These are phyloP conservation scores for Ceratotherium simum DNA, from an alignment of 2,113 vertebrate genomes.

Conservation along the genomic window DNA sequence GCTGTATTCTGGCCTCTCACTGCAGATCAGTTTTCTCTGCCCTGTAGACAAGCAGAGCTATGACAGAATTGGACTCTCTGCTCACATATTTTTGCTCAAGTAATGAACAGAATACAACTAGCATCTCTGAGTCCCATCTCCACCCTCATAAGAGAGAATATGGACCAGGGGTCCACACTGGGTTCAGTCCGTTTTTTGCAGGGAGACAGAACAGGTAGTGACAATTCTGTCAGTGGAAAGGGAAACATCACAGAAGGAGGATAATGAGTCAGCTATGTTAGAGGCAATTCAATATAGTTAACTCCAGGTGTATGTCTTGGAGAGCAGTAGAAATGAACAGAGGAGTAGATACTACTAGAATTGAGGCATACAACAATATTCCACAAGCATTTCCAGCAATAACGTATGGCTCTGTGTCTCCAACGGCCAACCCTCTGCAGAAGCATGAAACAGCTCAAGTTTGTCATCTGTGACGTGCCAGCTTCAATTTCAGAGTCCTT, in stretches of 20 bases:
- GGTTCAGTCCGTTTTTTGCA: neutral
- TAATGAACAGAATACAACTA: neutral
- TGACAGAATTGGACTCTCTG: neutral
- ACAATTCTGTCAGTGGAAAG: neutral
- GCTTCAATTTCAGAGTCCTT: neutral
- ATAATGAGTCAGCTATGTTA: neutral
- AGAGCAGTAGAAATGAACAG: neutral
- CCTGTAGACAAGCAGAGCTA: neutral
- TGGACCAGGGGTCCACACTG: neutral
- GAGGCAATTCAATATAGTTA: neutral
- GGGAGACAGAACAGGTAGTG: neutral
- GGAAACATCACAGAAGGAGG: neutral
- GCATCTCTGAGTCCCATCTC: neutral
- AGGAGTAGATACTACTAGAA: neutral
- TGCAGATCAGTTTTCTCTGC: neutral
- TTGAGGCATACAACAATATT: slow-evolving; percentile 22
- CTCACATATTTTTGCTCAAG: neutral
- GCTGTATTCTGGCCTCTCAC: neutral
- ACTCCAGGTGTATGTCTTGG: neutral
- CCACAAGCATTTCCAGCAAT: slow-evolving; percentile 48
- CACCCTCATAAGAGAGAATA: neutral
- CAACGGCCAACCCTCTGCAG: neutral
- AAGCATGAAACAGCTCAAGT: neutral
- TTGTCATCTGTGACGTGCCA: neutral
- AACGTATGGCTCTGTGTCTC: slow-evolving; percentile 3